Base-by-base conservation (phyloP, 2,888 invertebrate species). In the Drosophila percnosoma region DNA sequence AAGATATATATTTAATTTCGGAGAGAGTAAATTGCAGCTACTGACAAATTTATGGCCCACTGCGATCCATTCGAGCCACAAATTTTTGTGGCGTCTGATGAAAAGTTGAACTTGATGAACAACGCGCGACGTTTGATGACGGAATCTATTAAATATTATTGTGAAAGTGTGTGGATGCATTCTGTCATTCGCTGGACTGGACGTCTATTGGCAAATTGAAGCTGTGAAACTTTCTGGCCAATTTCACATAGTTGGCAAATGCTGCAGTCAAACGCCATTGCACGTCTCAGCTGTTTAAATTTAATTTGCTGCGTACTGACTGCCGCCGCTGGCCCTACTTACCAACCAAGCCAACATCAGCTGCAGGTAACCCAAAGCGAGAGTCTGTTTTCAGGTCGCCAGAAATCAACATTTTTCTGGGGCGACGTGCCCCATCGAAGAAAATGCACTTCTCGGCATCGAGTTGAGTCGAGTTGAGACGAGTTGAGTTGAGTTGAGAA, bases 241-340 rank as follows among this genome's bases (percentile, higher is more conserved):
- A 79, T 79, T 77, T 69, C 64, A 75, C 61, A 49, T 33, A 36
- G 65, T 52, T 59, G 60, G 60, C 62, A 73, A 69, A 67, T 76
- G 70, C 68, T 49, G 71, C 71, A 76, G 69, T 58, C 72, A 59
- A 71, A 77, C 70, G 62, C 68, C 69, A 68, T 67, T 76, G 87
- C 87, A 87, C 89, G 87, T 87, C 68, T 73, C 80, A 75, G 66
- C 80, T 80, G 89, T 82, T 87, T 87, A 87, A 87, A 87, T 87
- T 89, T 87, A 89, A 89, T 87, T 87, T 89, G 82, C 73, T 72
- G 71, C 76, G 59, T 67, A 53, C 68, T 60, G 69, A 13, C 21
- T 42, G 21, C 5, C 42, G 11, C n/a, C n/a, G n/a, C 40, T 10
- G n/a, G 11, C 42, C 42, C 11, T 21, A 21, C 2, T 42, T 21